These are phyloP conservation scores for Phrynosoma platyrhinos DNA, from an alignment of 2,113 vertebrate genomes.

Conservation along the genomic window DNA sequence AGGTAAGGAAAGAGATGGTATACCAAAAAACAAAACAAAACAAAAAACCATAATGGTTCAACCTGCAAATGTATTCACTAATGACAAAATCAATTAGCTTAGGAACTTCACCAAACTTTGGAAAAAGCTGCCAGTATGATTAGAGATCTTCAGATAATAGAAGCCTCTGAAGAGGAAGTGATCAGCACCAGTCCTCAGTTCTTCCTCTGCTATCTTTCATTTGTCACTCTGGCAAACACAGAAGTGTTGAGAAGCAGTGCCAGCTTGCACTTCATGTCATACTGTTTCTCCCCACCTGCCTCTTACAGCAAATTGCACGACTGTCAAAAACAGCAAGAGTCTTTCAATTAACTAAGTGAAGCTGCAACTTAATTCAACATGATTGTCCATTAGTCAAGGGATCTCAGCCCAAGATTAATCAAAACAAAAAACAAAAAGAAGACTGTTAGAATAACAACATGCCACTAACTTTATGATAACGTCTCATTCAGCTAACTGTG, in stretches of 20 bases:
- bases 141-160: slow-evolving; percentile 58
- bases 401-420: slow-evolving; percentile 17
- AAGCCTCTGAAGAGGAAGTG: slow-evolving; percentile 31
- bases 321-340: slow-evolving; percentile 21
- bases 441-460: background rate
- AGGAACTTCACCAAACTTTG: background rate
- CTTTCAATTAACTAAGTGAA: slow-evolving; percentile 38
- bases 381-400: slow-evolving; percentile 37
- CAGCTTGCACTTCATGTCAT: slow-evolving; percentile 40
- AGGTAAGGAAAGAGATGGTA: background rate
- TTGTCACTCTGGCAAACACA: slow-evolving; percentile 14
- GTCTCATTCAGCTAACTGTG: slow-evolving; percentile 9
- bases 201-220: slow-evolving; percentile 44
- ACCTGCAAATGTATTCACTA: background rate
- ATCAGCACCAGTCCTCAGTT: slow-evolving; percentile 54
- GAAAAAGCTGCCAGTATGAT: slow-evolving; percentile 27
- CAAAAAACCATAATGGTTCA: background rate
- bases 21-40: background rate
- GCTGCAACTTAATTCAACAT: slow-evolving; percentile 45
- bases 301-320: slow-evolving; percentile 20
- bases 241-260: slow-evolving; percentile 30
- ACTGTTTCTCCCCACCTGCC: background rate
- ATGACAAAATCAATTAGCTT: background rate
- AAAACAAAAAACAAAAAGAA: slow-evolving; percentile 9
- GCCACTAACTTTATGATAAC: slow-evolving; percentile 4